A percentile compares a stretch with the other conserved stretches of the same genome.
These are phyloP conservation scores for Perizoma flavofasciatum DNA, from an alignment of 2,888 invertebrate genomes.

Conservation along the genomic window DNA sequence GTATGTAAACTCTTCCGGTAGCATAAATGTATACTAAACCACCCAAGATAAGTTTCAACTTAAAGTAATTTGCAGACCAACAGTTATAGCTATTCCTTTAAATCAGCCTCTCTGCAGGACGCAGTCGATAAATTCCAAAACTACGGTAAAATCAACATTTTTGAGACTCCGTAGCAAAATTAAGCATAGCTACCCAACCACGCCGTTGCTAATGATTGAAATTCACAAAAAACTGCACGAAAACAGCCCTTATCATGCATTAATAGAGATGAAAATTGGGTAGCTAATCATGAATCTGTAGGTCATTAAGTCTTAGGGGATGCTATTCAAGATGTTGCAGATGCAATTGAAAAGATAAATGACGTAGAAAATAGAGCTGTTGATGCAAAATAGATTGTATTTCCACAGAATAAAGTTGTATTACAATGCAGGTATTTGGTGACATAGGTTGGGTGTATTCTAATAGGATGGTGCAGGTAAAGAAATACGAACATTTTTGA, in stretches of 20 bases:
- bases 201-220: conserved; percentile 53
- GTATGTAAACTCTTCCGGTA: too few relatives aligned
- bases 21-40: not conserved
- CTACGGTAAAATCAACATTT: conserved; percentile 76
- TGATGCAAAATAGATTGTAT: conserved; percentile 41
- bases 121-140: conserved; percentile 71
- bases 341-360: conserved; percentile 41
- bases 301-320: conserved; percentile 76
- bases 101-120: conserved; percentile 51
- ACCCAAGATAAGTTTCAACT: conserved; percentile 6
- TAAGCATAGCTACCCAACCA: conserved; percentile 51
- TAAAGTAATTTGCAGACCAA: conserved; percentile 49
- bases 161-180: conserved; percentile 71
- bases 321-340: conserved; percentile 80
- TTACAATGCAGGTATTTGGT: conserved; percentile 23
- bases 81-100: conserved; percentile 42
- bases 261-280: conserved; percentile 50
- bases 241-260: conserved; percentile 46
- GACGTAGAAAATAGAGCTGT: conserved; percentile 41
- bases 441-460: conserved; percentile 37
- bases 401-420: conserved; percentile 35
- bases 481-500: conserved; percentile 80
- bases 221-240: conserved; percentile 38
- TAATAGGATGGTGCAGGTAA: conserved; percentile 70
- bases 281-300: conserved; percentile 56